Conservation (phyloP, 2,888 invertebrate species). For the Polia nebulosa region DNA sequence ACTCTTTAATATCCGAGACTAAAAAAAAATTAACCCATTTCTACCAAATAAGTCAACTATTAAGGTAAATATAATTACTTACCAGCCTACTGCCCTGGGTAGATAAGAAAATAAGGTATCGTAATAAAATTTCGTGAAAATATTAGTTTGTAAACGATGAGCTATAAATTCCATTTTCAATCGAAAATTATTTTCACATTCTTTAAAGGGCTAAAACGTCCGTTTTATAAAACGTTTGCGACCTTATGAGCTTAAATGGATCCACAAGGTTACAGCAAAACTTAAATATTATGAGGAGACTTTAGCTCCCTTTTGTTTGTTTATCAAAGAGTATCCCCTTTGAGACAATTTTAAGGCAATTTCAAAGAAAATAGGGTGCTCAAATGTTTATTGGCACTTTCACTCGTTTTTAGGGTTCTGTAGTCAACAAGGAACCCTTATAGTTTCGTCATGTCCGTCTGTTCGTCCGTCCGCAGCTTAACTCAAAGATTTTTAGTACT, state of each 20-base stretch:
- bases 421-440: no score
- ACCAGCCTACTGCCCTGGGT: not conserved
- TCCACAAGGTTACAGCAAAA: slow-evolving; percentile 6
- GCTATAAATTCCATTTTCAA: not conserved
- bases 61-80: not conserved
- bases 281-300: slow-evolving; percentile 1
- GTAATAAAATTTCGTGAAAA: no score
- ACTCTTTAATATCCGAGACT: not conserved
- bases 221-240: slow-evolving; percentile 14
- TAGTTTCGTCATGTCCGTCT: no score
- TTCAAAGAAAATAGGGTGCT: slow-evolving; percentile 13
- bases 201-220: not conserved
- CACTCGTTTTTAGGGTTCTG: not conserved
- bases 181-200: not conserved
- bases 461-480: no score
- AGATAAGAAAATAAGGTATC: not conserved
- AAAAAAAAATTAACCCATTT: not conserved
- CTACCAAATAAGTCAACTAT: not conserved
- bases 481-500: no score
- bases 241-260: not conserved
- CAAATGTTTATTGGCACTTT: slow-evolving; percentile 1
- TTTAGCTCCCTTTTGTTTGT: slow-evolving; percentile 18
- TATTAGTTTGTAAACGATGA: not conserved
- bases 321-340: slow-evolving; percentile 18
- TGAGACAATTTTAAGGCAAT: not conserved